Evolutionary conservation across 2,113 vertebrate species (phyloP).

Genomic region (Ailurus styani): DNA sequence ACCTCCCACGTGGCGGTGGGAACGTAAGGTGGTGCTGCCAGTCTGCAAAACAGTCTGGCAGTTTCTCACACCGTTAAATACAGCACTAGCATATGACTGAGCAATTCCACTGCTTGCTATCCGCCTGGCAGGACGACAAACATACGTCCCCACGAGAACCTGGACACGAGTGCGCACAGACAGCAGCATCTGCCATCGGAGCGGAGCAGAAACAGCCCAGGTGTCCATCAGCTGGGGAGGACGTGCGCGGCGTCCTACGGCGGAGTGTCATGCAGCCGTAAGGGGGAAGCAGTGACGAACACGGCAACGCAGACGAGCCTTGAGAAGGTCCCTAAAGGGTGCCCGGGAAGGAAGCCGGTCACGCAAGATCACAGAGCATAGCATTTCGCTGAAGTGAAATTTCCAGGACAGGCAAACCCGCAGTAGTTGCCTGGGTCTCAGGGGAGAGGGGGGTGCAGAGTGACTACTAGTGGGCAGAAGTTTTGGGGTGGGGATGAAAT

Average conservation of each 20-base stretch:
- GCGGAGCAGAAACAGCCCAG: not conserved
- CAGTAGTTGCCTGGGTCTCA: not conserved
- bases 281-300: accelerated
- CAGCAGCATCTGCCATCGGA: accelerated
- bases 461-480: accelerated
- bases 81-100: not conserved
- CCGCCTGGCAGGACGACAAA: not conserved
- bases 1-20: not conserved
- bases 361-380: accelerated
- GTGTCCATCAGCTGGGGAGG: not conserved
- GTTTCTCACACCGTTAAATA: not conserved
- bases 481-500: not conserved
- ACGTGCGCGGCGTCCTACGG: accelerated
- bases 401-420: not conserved
- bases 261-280: accelerated
- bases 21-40: accelerated
- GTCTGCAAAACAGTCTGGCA: not conserved
- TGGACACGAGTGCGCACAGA: not conserved
- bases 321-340: accelerated
- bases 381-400: accelerated
- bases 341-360: not conserved
- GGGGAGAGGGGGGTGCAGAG: too few relatives aligned
- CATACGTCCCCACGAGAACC: not conserved
- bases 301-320: accelerated
- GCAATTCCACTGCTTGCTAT: not conserved